These are phyloP conservation scores for Magallana nippona DNA, from an alignment of 2,888 invertebrate species.

Conservation along the genomic window DNA sequence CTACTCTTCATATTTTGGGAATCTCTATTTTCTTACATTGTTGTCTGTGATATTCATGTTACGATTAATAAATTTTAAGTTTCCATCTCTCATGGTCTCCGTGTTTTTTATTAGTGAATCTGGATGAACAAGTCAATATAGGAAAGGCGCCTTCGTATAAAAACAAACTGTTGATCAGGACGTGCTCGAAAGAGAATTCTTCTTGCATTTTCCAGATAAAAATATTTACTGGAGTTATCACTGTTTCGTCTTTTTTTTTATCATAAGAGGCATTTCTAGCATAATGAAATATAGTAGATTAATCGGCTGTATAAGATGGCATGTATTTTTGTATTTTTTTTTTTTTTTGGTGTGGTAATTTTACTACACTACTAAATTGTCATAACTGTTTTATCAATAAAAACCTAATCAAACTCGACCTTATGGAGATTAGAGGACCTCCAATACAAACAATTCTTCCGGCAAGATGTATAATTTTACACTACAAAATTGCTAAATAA, in stretches of 20 bases:
- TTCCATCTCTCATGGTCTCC: not conserved
- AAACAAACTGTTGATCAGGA: not conserved
- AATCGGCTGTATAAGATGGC: not conserved
- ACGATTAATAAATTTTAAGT: conserved; percentile 7
- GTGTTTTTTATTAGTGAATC: not conserved
- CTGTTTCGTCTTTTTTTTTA: no score
- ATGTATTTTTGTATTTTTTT: no score
- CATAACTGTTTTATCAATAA: not conserved
- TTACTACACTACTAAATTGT: not conserved
- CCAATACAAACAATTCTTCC: conserved; percentile 1
- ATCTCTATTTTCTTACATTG: conserved; percentile 30
- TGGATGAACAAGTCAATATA: not conserved
- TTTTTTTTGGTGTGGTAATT: not conserved
- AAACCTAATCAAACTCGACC: not conserved
- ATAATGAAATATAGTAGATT: not conserved
- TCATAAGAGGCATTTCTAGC: not conserved
- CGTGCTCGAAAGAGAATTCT: no score
- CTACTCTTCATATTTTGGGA: not conserved
- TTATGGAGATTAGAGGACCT: not conserved
- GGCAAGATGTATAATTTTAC: conserved; percentile 24
- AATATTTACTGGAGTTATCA: no score
- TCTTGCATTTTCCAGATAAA: no score
- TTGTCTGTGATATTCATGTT: conserved; percentile 31
- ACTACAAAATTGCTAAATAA: not conserved
- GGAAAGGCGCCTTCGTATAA: not conserved